phyloP scores from a whole-genome alignment of 2,113 vertebrate genomes.

The Seriola quinqueradiata region DNA sequence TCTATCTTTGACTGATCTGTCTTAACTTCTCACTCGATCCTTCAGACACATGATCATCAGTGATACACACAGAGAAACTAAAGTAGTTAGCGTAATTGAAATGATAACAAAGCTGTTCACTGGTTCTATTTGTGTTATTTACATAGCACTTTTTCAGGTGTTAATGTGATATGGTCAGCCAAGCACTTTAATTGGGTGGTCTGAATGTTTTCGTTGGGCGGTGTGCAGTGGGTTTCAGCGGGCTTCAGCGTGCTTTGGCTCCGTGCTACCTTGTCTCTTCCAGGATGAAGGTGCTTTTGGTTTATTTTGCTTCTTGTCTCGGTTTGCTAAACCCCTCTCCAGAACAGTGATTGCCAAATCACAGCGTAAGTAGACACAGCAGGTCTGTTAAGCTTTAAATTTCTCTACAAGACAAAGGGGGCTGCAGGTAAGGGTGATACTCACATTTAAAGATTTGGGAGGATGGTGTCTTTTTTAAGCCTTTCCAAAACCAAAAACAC shows the following conservation, averaged over 20 bases:
- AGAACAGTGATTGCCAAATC: neutral
- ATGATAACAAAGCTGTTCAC: neutral
- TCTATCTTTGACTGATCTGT: conserved; percentile 2
- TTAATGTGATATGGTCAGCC: neutral
- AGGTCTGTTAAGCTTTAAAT: neutral
- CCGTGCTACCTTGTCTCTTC: conserved; percentile 33
- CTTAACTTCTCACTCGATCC: conserved; percentile 6
- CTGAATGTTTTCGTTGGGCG: conserved; percentile 28
- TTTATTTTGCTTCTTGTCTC: conserved; percentile 14
- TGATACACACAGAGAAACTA: neutral
- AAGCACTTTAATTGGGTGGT: conserved; percentile 5
- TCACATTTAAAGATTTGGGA: neutral
- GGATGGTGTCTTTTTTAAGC: neutral
- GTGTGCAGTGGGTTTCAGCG: neutral
- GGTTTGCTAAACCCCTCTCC: neutral
- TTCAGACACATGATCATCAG: neutral
- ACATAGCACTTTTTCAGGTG: neutral
- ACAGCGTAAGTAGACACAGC: neutral
- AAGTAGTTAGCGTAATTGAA: neutral
- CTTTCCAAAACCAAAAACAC: neutral
- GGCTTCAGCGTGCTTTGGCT: neutral
- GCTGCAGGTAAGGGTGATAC: neutral
- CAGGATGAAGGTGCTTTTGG: conserved; percentile 21
- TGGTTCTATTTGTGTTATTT: neutral
- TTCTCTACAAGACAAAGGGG: neutral